Base-by-base conservation (phyloP, 2,888 invertebrate species). In the Copidosoma aretas region DNA sequence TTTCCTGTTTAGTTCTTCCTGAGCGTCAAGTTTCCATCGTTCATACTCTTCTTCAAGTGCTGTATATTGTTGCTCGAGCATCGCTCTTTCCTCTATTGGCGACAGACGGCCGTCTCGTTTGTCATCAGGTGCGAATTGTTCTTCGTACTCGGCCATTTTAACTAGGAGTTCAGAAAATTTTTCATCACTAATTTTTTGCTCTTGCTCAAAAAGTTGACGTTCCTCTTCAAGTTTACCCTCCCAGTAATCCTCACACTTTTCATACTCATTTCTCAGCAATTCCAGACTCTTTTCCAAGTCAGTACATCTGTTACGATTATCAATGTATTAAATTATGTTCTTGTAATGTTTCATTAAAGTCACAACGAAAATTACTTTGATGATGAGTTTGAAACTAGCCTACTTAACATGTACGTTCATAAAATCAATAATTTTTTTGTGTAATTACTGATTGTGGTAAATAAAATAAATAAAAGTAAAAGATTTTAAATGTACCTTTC, bases 171-270 rank as follows among this genome's bases (percentile, higher is more conserved):
- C 92, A 1, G 88, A 86, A 73, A 93, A 89, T 74, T 93, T 92
- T 76, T 92, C 91, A 80, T 91, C 93, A 72, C 89, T 91, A 58
- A 91, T 88, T 74, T 88, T 88, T 82, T 92, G 92, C 79, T 93
- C 93, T 71, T 90, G 89, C 77, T 91, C 91, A 79, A 90, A 91
- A 67, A 90, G 84, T 73, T 88, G 89, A 39, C 94, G 87, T 82
- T 94, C 94, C 71, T 92, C 93, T 59, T 91, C 90, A 67, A 94
- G 84, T 83, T 94, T 94, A 43, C 86, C 85, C 60, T 89, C 87
- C 94, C 94, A 95, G 84, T 94, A 94, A 81, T 94, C 94, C 81
- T 95, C 95, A 81, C 93, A 92, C 71, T 90, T 90, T 77, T 94
- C 94, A 80, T 93, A 93, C 79, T 94, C 94, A 56, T 86, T 86